Conservation (phyloP, 2,113 vertebrate genomes). For the Engystomops pustulosus region DNA sequence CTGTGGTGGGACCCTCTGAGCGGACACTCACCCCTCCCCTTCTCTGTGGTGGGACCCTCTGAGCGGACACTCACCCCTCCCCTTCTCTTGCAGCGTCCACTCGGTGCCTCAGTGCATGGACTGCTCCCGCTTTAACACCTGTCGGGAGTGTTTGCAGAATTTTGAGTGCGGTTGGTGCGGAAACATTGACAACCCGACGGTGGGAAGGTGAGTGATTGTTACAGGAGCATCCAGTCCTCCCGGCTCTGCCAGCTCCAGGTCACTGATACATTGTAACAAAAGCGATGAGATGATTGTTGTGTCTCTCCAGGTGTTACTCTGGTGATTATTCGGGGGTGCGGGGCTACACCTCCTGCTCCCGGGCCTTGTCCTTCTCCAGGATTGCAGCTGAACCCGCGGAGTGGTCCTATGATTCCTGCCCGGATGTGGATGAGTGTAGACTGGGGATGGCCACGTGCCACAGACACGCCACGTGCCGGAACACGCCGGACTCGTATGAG, state of each 20-base stretch:
- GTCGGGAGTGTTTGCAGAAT: conserved; percentile 83
- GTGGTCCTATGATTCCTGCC: conserved; percentile 89
- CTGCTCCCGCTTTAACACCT: conserved; percentile 80
- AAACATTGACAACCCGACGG: conserved; percentile 89
- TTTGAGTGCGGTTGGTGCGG: conserved; percentile 94
- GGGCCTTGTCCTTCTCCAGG: conserved; percentile 80
- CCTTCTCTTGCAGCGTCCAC: conserved; percentile 76
- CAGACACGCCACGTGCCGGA: conserved; percentile 82
- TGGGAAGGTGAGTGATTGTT: conserved; percentile 79
- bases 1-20: no score
- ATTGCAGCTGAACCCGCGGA: conserved; percentile 73
- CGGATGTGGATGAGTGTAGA: conserved; percentile 90
- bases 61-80: no score
- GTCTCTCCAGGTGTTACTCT: conserved; percentile 78
- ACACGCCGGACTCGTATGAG: conserved; percentile 89
- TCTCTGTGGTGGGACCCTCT: no score
- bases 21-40: no score
- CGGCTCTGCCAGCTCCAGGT: no score
- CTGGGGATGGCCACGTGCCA: conserved; percentile 88
- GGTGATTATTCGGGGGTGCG: conserved; percentile 87
- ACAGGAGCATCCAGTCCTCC: no score
- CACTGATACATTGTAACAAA: no score
- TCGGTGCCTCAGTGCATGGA: conserved; percentile 87
- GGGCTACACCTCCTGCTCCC: conserved; percentile 79
- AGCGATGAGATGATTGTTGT: no score